These are phyloP conservation scores for Caerostris extrusa DNA, from an alignment of 1,140 invertebrate genomes.

Conservation along the genomic window DNA sequence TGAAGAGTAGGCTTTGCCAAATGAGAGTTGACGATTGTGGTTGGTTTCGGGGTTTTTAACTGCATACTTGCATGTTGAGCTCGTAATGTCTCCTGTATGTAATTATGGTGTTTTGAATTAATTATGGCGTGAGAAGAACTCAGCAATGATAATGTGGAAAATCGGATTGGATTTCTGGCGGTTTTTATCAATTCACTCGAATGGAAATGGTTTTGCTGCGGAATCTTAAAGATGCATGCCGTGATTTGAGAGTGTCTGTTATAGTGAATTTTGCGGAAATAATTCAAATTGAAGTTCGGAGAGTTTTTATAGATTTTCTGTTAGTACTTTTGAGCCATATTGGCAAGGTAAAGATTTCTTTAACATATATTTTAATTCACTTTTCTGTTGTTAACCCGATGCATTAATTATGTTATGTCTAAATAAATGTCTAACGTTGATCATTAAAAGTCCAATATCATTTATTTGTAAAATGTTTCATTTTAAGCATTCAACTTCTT, in stretches of 20 bases:
- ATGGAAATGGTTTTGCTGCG: neutral
- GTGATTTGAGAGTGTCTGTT: neutral
- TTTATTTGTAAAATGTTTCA: too few species aligned
- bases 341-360: too few species aligned
- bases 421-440: too few species aligned
- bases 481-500: too few species aligned
- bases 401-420: too few species aligned
- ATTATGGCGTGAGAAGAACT: conserved; percentile 50
- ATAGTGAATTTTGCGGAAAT: too few species aligned
- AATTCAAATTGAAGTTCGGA: too few species aligned
- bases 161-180: neutral
- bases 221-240: neutral
- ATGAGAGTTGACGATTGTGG: conserved; percentile 19
- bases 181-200: neutral
- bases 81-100: conserved; percentile 8
- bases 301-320: too few species aligned
- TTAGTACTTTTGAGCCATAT: too few species aligned
- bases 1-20: conserved; percentile 3
- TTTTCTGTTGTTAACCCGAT: too few species aligned
- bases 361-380: too few species aligned
- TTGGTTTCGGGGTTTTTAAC: neutral
- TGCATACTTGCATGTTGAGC: conserved; percentile 1
- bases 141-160: neutral
- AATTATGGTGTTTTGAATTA: conserved; percentile 55
- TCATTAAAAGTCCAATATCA: too few species aligned